Evolutionary conservation across 2,888 invertebrate genomes (phyloP).

Genomic region (Pandemis heparana): DNA sequence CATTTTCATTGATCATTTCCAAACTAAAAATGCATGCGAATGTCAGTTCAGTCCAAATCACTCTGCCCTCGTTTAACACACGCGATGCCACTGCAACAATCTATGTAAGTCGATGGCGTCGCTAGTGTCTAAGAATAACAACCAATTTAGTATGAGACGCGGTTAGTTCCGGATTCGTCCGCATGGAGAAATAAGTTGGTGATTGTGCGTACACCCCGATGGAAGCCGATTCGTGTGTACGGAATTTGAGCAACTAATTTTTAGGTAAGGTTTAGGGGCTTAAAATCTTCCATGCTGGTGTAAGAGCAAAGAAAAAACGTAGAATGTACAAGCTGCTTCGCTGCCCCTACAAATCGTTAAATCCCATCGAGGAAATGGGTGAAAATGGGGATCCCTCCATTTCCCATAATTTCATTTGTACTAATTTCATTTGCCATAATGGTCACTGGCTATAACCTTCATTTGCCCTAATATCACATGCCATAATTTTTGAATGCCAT

Average conservation of each 20-base stretch:
- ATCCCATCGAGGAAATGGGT: no score
- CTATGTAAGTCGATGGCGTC: constrained; percentile 7
- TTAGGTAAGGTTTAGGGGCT: no score
- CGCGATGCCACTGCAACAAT: constrained; percentile 23
- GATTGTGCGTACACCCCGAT: not conserved
- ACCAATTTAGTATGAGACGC: not conserved
- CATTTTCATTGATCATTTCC: not conserved
- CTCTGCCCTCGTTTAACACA: constrained; percentile 14
- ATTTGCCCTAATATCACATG: no score
- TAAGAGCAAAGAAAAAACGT: no score
- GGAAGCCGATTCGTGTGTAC: not conserved
- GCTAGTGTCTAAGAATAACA: not conserved
- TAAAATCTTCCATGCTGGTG: no score
- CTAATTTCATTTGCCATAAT: no score
- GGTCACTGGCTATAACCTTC: no score
- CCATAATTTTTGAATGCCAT: no score
- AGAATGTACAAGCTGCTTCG: no score
- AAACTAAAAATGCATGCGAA: constrained; percentile 13
- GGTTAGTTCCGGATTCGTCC: not conserved
- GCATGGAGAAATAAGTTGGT: constrained; percentile 16
- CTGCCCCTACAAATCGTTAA: no score
- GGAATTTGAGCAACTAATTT: not conserved
- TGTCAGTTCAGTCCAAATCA: not conserved
- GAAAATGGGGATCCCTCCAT: no score
- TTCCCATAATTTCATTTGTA: no score